phyloP scores from a whole-genome alignment of 2,797 vertebrate genomes.

The Sarcoramphus papa region DNA sequence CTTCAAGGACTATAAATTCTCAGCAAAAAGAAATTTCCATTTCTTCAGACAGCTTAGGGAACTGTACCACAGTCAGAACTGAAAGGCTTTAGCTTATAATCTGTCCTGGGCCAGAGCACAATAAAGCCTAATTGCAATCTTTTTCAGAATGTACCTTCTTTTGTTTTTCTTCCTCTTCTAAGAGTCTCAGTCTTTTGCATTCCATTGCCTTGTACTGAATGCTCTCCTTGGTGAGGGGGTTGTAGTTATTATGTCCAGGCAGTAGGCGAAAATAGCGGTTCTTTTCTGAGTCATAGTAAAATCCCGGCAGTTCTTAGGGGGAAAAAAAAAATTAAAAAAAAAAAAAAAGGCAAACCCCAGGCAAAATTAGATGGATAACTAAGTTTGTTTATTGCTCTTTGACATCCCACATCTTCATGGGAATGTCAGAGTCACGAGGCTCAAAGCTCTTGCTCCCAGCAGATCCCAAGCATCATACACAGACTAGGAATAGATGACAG shows the following conservation, averaged over 20 bases:
- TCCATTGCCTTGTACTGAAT: constrained; percentile 84
- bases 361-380: background rate
- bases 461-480: background rate
- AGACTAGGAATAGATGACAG: background rate
- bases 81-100: background rate
- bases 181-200: constrained; percentile 78
- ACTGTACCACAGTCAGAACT: background rate
- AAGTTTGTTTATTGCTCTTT: background rate
- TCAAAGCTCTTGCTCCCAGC: background rate
- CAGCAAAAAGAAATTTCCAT: background rate
- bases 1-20: background rate
- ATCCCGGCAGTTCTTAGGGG: constrained; percentile 88
- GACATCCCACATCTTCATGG: background rate
- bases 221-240: constrained; percentile 90
- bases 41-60: background rate
- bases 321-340: background rate
- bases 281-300: constrained; percentile 94
- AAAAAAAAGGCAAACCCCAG: background rate
- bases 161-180: constrained; percentile 83
- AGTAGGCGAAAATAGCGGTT: constrained; percentile 94
- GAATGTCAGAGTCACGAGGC: background rate
- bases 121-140: background rate
- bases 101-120: background rate
- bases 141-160: constrained; percentile 76
- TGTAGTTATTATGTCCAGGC: constrained; percentile 96